phyloP scores from a whole-genome alignment of 2,888 invertebrate genomes.

The Zelleria hepariella region DNA sequence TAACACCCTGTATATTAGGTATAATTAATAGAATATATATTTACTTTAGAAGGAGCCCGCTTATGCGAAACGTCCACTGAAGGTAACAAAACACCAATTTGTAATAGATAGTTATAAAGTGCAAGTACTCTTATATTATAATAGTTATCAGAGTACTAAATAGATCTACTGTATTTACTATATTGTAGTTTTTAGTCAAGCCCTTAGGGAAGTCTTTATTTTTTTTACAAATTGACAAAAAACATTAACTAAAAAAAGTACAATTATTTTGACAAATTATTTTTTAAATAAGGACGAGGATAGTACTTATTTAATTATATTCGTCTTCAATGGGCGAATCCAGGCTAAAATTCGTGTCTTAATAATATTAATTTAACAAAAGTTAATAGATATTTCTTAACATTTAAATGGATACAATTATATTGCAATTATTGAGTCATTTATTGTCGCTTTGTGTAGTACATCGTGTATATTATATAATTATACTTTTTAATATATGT shows the following conservation, averaged over 20 bases:
- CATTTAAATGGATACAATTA: not conserved
- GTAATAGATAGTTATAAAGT: constrained; percentile 23
- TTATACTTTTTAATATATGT: not conserved
- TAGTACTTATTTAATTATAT: not conserved
- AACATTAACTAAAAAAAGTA: not conserved
- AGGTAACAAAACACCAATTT: constrained; percentile 66
- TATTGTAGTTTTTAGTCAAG: not conserved
- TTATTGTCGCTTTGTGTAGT: not conserved
- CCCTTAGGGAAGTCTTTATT: not conserved
- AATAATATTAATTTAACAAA: constrained; percentile 13
- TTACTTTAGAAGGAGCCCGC: constrained; percentile 34
- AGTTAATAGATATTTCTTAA: not conserved
- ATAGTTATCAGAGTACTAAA: constrained; percentile 5
- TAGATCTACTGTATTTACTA: not conserved
- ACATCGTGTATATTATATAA: not conserved
- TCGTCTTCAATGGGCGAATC: constrained; percentile 12
- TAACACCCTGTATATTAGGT: no score
- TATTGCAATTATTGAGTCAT: not conserved
- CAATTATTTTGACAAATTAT: not conserved
- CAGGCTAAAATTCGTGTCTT: constrained; percentile 42
- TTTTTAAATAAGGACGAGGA: not conserved
- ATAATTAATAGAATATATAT: not conserved
- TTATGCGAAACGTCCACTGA: constrained; percentile 64
- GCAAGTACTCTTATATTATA: constrained; percentile 11
- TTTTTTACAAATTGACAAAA: not conserved